Conservation (phyloP, 2,113 vertebrate species). For the Callithrix jacchus region DNA sequence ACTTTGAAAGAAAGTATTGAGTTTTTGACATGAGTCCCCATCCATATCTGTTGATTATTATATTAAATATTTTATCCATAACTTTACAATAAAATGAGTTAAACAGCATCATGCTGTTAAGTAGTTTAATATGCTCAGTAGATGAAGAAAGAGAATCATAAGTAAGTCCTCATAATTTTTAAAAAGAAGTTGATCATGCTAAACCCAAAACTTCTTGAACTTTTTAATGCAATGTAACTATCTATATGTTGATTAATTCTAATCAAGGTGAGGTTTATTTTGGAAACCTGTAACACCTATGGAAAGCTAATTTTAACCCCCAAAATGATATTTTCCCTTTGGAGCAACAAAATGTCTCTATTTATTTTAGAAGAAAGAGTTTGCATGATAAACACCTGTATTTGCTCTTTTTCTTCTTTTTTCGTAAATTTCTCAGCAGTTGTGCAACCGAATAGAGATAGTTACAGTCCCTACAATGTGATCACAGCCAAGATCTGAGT, state of each 20-base stretch:
- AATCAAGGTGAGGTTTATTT: constrained; percentile 15
- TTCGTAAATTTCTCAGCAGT: background rate
- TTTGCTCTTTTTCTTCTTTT: background rate
- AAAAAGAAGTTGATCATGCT: background rate
- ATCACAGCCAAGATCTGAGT: background rate
- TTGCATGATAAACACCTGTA: background rate
- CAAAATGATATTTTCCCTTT: background rate
- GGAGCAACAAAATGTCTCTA: background rate
- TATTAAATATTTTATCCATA: constrained; percentile 4
- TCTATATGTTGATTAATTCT: background rate
- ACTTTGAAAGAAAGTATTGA: background rate
- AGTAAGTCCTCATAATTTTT: background rate
- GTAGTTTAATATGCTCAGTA: background rate
- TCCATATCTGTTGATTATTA: background rate
- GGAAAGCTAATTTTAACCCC: background rate
- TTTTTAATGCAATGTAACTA: background rate
- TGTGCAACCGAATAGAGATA: background rate
- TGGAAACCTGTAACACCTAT: background rate
- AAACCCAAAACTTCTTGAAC: background rate
- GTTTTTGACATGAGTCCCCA: background rate
- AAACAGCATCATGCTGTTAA: background rate
- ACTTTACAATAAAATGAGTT: constrained; percentile 25
- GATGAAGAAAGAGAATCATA: constrained; percentile 3
- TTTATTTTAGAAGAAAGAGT: background rate
- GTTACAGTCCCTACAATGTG: background rate